Conservation (phyloP, 2,888 invertebrate genomes). For the Nemotelus pantherinus region DNA sequence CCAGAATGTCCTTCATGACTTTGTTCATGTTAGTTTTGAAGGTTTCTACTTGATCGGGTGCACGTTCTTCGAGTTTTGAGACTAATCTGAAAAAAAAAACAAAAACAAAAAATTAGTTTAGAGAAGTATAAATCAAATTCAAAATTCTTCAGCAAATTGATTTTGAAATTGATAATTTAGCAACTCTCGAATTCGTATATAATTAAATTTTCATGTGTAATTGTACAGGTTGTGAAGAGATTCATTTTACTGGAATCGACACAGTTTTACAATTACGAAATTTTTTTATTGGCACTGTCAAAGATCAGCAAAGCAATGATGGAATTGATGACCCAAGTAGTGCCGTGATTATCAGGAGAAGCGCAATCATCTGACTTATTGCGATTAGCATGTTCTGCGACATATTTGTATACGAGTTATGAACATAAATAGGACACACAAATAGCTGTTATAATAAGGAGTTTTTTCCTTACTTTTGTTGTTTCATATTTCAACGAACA, state of each 20-base stretch:
- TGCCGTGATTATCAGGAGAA: not conserved
- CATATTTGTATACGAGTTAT: too few relatives aligned
- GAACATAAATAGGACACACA: too few relatives aligned
- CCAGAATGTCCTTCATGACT: slow-evolving; percentile 90
- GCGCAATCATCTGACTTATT: too few relatives aligned
- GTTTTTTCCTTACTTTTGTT: too few relatives aligned
- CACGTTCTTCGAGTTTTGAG: slow-evolving; percentile 79
- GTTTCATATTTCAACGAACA: too few relatives aligned
- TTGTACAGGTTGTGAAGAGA: slow-evolving; percentile 42
- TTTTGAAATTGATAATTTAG: too few relatives aligned
- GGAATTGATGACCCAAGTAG: slow-evolving; percentile 1
- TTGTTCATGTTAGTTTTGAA: slow-evolving; percentile 94
- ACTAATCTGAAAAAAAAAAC: slow-evolving; percentile 72
- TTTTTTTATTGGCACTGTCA: slow-evolving; percentile 33
- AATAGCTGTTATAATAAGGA: too few relatives aligned
- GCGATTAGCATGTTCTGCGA: too few relatives aligned
- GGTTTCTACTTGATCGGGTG: slow-evolving; percentile 85
- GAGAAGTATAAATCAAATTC: not conserved
- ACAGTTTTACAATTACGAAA: slow-evolving; percentile 39
- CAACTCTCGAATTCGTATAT: not conserved
- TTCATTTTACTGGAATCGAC: slow-evolving; percentile 18
- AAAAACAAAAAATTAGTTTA: not conserved
- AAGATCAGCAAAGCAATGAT: not conserved
- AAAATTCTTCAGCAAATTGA: not conserved
- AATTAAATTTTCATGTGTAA: slow-evolving; percentile 12